A percentile compares a stretch with the other conserved stretches of the same genome.
Evolutionary conservation across 1,140 invertebrate genomes (phyloP).

Genomic region (Sesamia nonagrioides): DNA sequence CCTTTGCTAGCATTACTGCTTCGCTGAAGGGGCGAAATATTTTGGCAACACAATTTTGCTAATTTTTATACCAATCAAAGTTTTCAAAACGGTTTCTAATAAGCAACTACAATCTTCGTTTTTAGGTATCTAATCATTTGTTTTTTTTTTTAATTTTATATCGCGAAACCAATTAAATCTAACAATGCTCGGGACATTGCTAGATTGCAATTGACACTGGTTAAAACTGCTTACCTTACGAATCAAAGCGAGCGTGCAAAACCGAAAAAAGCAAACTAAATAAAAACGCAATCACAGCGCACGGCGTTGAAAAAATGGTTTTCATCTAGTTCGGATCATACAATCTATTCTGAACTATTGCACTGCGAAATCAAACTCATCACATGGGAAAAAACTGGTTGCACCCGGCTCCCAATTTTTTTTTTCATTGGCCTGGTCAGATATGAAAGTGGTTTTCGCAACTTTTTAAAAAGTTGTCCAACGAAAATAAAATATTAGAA

Average conservation of each 20-base stretch:
- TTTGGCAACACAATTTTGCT: no score
- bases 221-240: conserved; percentile 24
- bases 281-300: conserved; percentile 27
- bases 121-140: no score
- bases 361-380: conserved; percentile 24
- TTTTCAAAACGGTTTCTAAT: no score
- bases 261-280: conserved; percentile 11
- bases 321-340: conserved; percentile 29
- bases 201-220: conserved; percentile 14
- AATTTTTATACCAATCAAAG: no score
- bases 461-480: no score
- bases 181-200: not conserved
- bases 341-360: conserved; percentile 26
- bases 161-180: no score
- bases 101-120: no score
- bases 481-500: no score
- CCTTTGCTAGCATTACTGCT: no score
- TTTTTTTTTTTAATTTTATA: no score
- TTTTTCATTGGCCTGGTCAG: conserved; percentile 30
- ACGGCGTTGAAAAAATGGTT: conserved; percentile 24
- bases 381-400: conserved; percentile 16
- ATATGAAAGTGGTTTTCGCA: not conserved
- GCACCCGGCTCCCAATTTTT: conserved; percentile 40
- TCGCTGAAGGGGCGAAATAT: no score
- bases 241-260: conserved; percentile 31